Evolutionary conservation across 2,888 invertebrate species (phyloP), one percentile per base, ranked within the genome.

Genomic region (Linyphia triangularis): DNA sequence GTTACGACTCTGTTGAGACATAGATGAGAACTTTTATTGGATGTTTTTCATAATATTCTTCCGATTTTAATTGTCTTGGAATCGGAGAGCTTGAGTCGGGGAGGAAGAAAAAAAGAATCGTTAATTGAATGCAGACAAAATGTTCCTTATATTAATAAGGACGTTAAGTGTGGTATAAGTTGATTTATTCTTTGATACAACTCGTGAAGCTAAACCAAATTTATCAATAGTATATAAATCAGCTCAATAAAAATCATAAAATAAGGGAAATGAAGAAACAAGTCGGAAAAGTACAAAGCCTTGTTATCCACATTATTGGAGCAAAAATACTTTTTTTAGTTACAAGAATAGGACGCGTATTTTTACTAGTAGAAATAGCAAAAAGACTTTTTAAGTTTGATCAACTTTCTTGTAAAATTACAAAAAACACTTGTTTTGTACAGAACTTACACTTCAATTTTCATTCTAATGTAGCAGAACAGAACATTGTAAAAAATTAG

Each of bases 1-100:
- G 73, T 83, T 83, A 83, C 65, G 83, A 73, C 63, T 83, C 73
- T 83, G 83, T 73, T 83, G 83, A 83, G 83, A 65, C 83, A 73
- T 63, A 73, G 83, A 73, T 65, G 69, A 83, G 30, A 73, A 65
- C 63, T 83, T 73, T 67, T 82, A 82, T 26, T 65, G 30, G 30
- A 57, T 63, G 51, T 65, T 51, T 83, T 73, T 81, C 51, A 61
- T 28, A 19, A 83, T 73, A 83, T 72, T 73, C 51, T 65, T 83
- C 26, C 65, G 73, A 43, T 73, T 73, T 79, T 82, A 82, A 70
- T 72, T 82, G 70, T 70, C 51, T 57, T 22, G 59, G 73, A 59
- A 73, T 59, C 73, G 33, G 28, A 37, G 57, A 57, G 26, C 24
- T 26, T 51, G 59, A 57, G 75, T 30, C 59, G 59, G 61, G 43